These are phyloP conservation scores for Setipinna tenuifilis DNA, from an alignment of 2,797 vertebrate genomes.

Conservation along the genomic window DNA sequence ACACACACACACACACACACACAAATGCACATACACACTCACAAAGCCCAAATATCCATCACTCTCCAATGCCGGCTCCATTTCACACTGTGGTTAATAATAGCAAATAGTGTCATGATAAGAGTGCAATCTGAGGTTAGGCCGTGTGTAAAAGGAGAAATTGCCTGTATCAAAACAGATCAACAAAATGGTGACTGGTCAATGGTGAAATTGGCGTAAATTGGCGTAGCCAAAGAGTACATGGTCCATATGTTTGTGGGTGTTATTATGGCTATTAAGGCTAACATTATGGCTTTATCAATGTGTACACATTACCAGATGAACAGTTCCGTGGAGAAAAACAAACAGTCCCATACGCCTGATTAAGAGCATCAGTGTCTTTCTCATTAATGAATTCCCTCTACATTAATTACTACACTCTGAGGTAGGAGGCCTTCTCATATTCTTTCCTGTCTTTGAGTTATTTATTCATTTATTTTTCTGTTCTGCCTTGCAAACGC, in stretches of 20 bases:
- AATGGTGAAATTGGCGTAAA: background rate
- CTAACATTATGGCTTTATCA: background rate
- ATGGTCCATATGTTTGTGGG: background rate
- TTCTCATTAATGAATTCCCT: conserved; percentile 1
- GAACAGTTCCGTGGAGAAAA: background rate
- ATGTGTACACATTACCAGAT: background rate
- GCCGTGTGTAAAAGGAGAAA: background rate
- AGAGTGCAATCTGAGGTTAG: background rate
- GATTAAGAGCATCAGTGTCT: background rate
- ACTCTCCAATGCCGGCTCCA: background rate
- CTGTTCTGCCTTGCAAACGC: background rate
- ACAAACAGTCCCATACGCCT: background rate
- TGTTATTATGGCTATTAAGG: background rate
- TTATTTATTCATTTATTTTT: conserved; percentile 2
- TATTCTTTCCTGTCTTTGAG: background rate
- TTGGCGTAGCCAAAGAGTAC: background rate
- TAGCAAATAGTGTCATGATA: background rate
- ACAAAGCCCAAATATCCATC: too few species aligned
- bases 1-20: too few species aligned
- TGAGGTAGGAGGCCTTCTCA: background rate
- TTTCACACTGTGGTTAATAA: background rate
- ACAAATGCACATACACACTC: background rate
- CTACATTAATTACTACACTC: background rate
- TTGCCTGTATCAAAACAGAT: background rate
- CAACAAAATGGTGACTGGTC: background rate